Evolutionary conservation across 2,797 vertebrate species (phyloP).

Genomic region (Chaunax sp.): DNA sequence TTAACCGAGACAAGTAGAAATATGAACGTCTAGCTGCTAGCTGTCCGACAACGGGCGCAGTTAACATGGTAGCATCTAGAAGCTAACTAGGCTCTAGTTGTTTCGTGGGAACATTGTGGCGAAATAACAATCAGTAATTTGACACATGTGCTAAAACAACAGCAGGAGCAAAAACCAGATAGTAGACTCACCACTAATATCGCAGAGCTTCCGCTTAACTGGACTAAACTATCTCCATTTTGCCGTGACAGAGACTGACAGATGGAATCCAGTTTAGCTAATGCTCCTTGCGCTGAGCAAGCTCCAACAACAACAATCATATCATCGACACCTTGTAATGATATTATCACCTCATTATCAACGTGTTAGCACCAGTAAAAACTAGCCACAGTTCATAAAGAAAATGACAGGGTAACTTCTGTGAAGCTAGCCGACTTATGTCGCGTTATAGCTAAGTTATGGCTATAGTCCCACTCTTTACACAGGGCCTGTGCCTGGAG

Average conservation of each 20-base stretch:
- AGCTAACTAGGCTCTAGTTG: conserved; percentile 58
- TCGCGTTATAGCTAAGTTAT: background rate
- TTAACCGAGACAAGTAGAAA: conserved; percentile 9
- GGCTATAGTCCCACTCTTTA: background rate
- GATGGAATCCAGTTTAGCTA: conserved; percentile 44
- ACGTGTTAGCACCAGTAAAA: background rate
- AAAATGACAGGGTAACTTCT: background rate
- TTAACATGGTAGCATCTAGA: conserved; percentile 48
- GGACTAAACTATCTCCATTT: conserved; percentile 10
- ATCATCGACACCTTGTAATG: background rate
- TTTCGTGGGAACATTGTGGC: conserved; percentile 31
- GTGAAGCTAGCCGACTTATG: background rate
- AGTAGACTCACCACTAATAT: rapidly evolving
- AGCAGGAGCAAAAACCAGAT: rapidly evolving
- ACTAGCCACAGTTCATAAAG: rapidly evolving
- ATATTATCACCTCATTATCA: background rate
- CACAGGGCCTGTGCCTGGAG: conserved; percentile 46
- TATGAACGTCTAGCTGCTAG: conserved; percentile 42
- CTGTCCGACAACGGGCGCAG: conserved; percentile 65
- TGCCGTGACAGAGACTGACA: conserved; percentile 56
- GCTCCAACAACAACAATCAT: conserved; percentile 35
- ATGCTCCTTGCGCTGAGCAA: conserved; percentile 16
- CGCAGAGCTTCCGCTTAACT: background rate
- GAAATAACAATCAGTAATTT: conserved; percentile 30
- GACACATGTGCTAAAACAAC: background rate